Evolutionary conservation across 2,888 invertebrate genomes (phyloP).

Genomic region (Unio delphinus): DNA sequence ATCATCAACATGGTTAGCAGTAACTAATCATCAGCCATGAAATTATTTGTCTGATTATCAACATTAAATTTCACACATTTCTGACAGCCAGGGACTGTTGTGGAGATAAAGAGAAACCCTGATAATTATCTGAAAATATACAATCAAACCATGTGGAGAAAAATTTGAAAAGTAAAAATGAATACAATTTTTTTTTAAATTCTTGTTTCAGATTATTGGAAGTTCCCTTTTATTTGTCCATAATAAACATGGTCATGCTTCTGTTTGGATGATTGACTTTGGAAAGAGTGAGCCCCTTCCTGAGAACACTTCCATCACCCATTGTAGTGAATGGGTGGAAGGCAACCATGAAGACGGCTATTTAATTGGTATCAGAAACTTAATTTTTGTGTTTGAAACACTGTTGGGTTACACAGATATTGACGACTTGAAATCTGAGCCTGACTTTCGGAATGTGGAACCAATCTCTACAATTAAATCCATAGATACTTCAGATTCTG

Average conservation of each 20-base stretch:
- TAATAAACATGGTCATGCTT: slow-evolving; percentile 59
- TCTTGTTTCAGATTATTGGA: slow-evolving; percentile 67
- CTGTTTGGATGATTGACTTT: slow-evolving; percentile 72
- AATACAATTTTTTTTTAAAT: neutral
- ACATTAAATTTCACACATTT: neutral
- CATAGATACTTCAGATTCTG: too few species aligned
- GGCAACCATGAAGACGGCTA: slow-evolving; percentile 98
- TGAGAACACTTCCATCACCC: slow-evolving; percentile 82
- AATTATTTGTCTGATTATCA: too few species aligned
- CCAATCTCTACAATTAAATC: too few species aligned
- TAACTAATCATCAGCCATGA: too few species aligned
- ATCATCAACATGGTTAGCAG: too few species aligned
- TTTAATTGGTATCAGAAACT: slow-evolving; percentile 90
- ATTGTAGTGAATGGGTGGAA: slow-evolving; percentile 87
- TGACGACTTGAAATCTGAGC: too few species aligned
- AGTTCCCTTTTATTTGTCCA: slow-evolving; percentile 71
- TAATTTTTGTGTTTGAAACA: slow-evolving; percentile 83
- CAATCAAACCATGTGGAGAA: neutral
- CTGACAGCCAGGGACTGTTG: neutral
- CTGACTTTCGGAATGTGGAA: too few species aligned
- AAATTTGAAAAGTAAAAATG: neutral
- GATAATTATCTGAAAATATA: neutral
- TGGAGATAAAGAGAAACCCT: neutral
- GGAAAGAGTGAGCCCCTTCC: slow-evolving; percentile 68
- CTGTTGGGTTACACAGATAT: slow-evolving; percentile 10